phyloP scores from a whole-genome alignment of 2,797 vertebrate species.

The Acanthornis magna region DNA sequence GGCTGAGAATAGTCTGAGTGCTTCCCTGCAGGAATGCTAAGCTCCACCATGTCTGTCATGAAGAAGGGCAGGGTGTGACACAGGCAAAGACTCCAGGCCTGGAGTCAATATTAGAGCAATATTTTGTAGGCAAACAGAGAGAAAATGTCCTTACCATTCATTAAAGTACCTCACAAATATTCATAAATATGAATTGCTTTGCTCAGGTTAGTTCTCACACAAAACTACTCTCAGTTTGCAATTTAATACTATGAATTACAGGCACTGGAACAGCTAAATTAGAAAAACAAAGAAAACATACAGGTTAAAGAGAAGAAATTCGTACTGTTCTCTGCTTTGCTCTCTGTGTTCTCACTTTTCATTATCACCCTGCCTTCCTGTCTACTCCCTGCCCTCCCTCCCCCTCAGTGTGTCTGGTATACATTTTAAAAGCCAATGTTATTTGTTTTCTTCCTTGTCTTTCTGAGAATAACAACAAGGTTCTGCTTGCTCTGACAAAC shows the following conservation, averaged over 20 bases:
- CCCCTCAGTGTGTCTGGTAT: background rate
- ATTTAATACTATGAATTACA: background rate
- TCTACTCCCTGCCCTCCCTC: background rate
- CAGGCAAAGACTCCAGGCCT: background rate
- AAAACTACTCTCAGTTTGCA: background rate
- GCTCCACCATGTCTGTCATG: background rate
- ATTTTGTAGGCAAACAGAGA: background rate
- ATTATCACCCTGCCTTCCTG: background rate
- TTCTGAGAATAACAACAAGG: background rate
- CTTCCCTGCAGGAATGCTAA: background rate
- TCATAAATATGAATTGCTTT: background rate
- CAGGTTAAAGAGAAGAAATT: background rate
- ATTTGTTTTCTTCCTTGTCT: background rate
- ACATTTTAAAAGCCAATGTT: background rate
- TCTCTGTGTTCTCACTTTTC: background rate
- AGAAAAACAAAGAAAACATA: background rate
- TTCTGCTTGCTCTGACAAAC: background rate
- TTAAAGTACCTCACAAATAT: background rate
- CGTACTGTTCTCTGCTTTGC: background rate
- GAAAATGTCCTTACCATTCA: background rate
- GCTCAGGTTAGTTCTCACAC: background rate
- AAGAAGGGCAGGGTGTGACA: background rate
- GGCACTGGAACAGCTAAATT: background rate
- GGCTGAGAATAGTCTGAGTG: background rate
- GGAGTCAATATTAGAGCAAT: background rate